Evolutionary conservation across 2,113 vertebrate genomes (phyloP), one percentile per base, ranked within the genome.

Genomic region (Barbus barbus): DNA sequence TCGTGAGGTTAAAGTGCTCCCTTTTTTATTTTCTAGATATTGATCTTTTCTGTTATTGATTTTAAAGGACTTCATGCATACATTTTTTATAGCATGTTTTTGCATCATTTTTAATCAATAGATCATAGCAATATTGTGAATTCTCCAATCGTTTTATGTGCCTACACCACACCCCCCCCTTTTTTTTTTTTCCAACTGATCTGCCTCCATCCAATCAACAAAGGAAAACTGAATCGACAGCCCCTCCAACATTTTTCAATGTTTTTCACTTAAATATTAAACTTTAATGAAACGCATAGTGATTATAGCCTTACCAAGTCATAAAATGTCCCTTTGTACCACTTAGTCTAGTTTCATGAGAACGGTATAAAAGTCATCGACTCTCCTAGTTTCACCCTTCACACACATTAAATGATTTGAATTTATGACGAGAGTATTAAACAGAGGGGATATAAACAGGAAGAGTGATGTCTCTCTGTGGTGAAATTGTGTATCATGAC

Each of bases 401-500:
- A 24, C 33, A 41, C 76, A 78, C 56, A 41, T 26, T 60, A 61
- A 78, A 60, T 78, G 22, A 60, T 36, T 14, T 41, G 20, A 78
- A 61, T 61, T 41, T 58, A 61, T 78, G 33, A 60, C 12, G 12
- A 58, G 18, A 78, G 33, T 78, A 78, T 56, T 61, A 24, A 61
- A 78, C 28, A 61, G 53, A 60, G 31, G 12, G 22, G 22, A 26
- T 5, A 61, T 31, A 12, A 77, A 56, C 18, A 36, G 22, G 12
- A 24, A 38, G 13, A 41, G 31, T 61, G 28, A 78, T 41, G 51
- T n/a, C 48, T 56, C 53, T 78, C 12, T 9, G 76, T 77, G 48
- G 74, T 78, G 53, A 41, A 31, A 61, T 9, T 78, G 76, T 24
- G 51, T 41, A 61, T 61, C 31, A 36, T 78, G 76, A 61, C 76